Evolutionary conservation across 2,113 vertebrate species (phyloP), one percentile per base, ranked within the genome.

Genomic region (Periophthalmodon schlosseri): DNA sequence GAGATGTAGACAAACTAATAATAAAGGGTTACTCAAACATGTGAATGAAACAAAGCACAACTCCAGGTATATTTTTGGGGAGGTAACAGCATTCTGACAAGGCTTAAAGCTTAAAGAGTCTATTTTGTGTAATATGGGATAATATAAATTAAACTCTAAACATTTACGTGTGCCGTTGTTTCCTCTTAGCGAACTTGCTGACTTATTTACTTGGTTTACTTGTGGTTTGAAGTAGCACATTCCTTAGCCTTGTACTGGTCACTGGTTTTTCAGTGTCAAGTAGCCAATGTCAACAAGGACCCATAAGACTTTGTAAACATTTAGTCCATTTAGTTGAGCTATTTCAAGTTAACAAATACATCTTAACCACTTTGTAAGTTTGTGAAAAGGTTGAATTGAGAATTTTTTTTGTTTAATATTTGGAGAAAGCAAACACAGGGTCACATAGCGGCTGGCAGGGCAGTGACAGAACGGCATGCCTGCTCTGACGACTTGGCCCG

Each of bases 401-500:
- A n/a, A 57, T 10, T 64, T 33, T 39, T 65, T 33, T 75, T 72
- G 0, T 50, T 39, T 44, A 46, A 15, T 21, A 24, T 44, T 2
- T 15, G 18, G 60, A 69, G 68, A 82, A 64, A 68, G 69, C 46
- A 65, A 81, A 70, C 70, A 69, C 73, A 47, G 74, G 80, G 87
- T 57, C 44, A 54, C 68, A 73, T 70, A 65, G 69, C 74, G 57
- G n/a, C 64, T 76, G 80, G 73, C 73, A 44, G 69, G 52, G 46
- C 66, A 75, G 70, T 89, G 88, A 91, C 77, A 73, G 83, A 73
- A 67, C 74, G 88, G 87, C 82, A 90, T 91, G 88, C 83, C 68
- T 39, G 76, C 57, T 60, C 79, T 90, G 82, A 88, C 91, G 85
- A 91, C 80, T 86, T 86, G 84, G 84, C 84, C 86, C 34, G 60